Conservation (phyloP, 2,888 invertebrate genomes). For the Meteorus cinctellus region DNA sequence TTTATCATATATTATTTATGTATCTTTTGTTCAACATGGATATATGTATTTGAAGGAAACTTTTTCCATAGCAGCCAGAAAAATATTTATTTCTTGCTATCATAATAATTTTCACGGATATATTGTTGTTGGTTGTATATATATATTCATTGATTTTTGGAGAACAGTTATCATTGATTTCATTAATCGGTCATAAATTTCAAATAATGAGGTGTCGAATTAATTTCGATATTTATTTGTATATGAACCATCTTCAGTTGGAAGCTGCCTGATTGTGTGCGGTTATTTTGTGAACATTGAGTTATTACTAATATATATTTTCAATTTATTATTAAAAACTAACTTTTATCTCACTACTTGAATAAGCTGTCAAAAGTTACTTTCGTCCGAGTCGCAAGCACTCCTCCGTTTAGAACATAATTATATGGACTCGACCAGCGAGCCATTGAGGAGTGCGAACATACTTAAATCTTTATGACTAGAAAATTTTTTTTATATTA, state of each 20-base stretch:
- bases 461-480: conserved; percentile 31
- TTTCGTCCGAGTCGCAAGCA: conserved; percentile 40
- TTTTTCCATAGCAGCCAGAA: background rate
- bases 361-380: conserved; percentile 46
- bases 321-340: conserved; percentile 43
- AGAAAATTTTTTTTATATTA: conserved; percentile 43
- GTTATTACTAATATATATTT: conserved; percentile 50
- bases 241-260: conserved; percentile 53
- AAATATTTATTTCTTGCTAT: conserved; percentile 14
- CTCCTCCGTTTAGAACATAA: conserved; percentile 36
- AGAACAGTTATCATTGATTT: background rate
- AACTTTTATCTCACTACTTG: conserved; percentile 40
- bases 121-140: background rate
- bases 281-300: conserved; percentile 64
- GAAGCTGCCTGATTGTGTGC: conserved; percentile 66
- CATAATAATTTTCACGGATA: background rate
- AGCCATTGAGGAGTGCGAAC: conserved; percentile 52
- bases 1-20: conserved; percentile 27
- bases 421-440: conserved; percentile 66
- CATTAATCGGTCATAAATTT: background rate
- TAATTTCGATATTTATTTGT: conserved; percentile 37
- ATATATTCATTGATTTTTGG: background rate
- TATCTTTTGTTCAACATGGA: conserved; percentile 2
- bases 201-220: conserved; percentile 8
- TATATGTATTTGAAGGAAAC: conserved; percentile 7